These are phyloP conservation scores for Nannoperca obscura DNA, from an alignment of 2,797 vertebrate genomes.

Conservation along the genomic window DNA sequence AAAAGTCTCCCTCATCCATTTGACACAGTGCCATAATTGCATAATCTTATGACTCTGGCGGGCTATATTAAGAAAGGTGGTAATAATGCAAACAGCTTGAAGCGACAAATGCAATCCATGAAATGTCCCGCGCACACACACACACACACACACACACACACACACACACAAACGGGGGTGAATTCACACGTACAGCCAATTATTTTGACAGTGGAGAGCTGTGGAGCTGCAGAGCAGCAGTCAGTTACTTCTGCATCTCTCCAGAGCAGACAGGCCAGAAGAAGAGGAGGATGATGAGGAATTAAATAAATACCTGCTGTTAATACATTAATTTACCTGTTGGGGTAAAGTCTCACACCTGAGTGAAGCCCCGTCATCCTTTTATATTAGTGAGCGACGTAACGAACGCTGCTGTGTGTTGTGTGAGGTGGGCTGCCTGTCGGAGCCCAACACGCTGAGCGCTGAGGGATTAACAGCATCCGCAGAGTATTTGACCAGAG, in stretches of 20 bases:
- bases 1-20: slow-evolving; percentile 42
- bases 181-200: slow-evolving; percentile 65
- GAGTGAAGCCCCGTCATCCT: neutral
- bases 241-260: slow-evolving; percentile 42
- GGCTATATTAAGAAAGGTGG: slow-evolving; percentile 64
- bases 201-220: slow-evolving; percentile 55
- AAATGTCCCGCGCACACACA: slow-evolving; percentile 28
- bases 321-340: slow-evolving; percentile 17
- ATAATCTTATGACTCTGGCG: slow-evolving; percentile 50
- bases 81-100: slow-evolving; percentile 55
- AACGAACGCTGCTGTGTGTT: neutral
- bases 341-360: neutral
- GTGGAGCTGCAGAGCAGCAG: slow-evolving; percentile 33
- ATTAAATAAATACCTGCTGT: slow-evolving; percentile 37
- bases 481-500: slow-evolving; percentile 18
- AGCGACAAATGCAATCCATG: slow-evolving; percentile 28
- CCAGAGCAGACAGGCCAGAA: slow-evolving; percentile 30
- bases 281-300: neutral
- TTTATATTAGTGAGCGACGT: neutral
- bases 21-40: slow-evolving; percentile 51
- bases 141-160: slow-evolving; percentile 18
- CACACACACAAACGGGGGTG: slow-evolving; percentile 21
- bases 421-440: slow-evolving; percentile 21
- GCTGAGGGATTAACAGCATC: slow-evolving; percentile 27
- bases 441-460: neutral